Percentiles rank a stretch among this genome's conserved stretches.
phyloP scores from a whole-genome alignment of 2,113 vertebrate species.

The Oncorhynchus masou region DNA sequence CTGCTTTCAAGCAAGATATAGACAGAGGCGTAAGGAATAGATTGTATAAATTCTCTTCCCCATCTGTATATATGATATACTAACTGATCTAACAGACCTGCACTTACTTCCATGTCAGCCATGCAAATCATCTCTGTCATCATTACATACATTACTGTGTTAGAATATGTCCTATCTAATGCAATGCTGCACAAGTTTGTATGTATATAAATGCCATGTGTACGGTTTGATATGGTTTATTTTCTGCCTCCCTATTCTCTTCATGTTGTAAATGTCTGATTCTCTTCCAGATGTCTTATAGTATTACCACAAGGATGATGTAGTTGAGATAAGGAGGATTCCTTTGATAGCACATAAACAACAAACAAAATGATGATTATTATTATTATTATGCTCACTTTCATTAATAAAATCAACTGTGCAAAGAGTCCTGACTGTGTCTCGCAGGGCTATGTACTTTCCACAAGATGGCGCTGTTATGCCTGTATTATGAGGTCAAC shows the following conservation, averaged over 20 bases:
- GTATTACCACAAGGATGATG: background rate
- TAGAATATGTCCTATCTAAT: slow-evolving; percentile 10
- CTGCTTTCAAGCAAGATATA: background rate
- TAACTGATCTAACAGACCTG: background rate
- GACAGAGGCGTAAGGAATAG: background rate
- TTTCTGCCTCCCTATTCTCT: background rate
- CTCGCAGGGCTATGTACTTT: too few species aligned
- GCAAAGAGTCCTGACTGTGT: too few species aligned
- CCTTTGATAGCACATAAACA: background rate
- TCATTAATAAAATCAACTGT: too few species aligned
- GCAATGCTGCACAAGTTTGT: slow-evolving; percentile 36
- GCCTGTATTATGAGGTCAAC: too few species aligned
- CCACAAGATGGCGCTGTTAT: too few species aligned
- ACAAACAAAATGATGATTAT: background rate
- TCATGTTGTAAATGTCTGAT: background rate
- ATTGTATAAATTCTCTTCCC: background rate
- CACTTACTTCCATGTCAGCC: slow-evolving; percentile 1
- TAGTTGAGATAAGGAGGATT: background rate
- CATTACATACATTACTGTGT: background rate
- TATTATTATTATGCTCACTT: too few species aligned
- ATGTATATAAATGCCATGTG: background rate
- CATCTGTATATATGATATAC: background rate
- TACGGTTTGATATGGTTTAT: background rate
- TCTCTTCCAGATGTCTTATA: background rate
- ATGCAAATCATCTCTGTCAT: slow-evolving; percentile 1